Conservation (phyloP, 2,113 vertebrate species). For the Zosterops lateralis region DNA sequence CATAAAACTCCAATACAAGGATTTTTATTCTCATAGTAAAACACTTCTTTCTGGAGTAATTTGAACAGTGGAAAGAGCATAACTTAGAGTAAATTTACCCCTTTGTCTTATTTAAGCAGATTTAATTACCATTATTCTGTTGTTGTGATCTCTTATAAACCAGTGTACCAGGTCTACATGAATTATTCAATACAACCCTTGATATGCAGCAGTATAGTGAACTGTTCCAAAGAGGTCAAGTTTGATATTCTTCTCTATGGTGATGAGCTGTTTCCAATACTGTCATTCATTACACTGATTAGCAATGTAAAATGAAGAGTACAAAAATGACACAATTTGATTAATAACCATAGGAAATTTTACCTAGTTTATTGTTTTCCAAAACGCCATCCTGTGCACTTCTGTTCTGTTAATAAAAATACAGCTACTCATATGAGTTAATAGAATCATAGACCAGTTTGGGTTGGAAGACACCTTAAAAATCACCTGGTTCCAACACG, state of each 20-base stretch:
- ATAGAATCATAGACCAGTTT: not conserved
- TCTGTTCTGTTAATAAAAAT: not conserved
- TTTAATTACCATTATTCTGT: not conserved
- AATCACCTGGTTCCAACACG: not conserved
- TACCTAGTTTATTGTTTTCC: not conserved
- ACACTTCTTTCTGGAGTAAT: not conserved
- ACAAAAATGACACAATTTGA: not conserved
- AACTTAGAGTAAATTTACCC: not conserved
- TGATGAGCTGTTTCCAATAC: not conserved
- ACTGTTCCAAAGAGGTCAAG: not conserved
- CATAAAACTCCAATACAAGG: not conserved
- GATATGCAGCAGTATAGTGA: not conserved
- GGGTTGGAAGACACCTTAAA: not conserved
- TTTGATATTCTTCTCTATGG: not conserved
- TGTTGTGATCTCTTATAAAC: not conserved
- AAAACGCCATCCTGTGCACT: accelerated
- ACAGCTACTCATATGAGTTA: not conserved
- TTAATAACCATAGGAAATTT: not conserved
- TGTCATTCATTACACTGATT: not conserved
- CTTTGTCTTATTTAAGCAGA: not conserved
- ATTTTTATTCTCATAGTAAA: not conserved
- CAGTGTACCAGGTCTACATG: not conserved
- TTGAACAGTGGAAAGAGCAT: not conserved
- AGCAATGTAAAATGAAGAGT: not conserved
- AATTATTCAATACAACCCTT: not conserved